phyloP scores from a whole-genome alignment of 2,888 invertebrate species.

The Agriopis leucophaearia region DNA sequence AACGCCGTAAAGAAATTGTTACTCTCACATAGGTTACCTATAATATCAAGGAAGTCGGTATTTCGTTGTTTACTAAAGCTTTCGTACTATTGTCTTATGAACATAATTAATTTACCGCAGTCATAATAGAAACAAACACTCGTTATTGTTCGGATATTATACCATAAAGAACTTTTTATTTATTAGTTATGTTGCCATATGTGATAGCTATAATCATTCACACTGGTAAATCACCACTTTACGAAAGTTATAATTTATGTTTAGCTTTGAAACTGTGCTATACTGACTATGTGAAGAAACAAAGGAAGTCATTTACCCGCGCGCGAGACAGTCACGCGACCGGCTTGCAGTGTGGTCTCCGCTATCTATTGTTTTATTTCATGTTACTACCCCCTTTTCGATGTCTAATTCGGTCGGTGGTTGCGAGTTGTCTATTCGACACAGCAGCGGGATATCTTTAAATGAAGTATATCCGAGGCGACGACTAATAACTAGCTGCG shows the following conservation, averaged over 20 bases:
- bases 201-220: conserved; percentile 46
- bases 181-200: conserved; percentile 34
- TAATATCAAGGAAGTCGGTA: neutral
- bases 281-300: conserved; percentile 74
- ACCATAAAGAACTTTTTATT: conserved; percentile 33
- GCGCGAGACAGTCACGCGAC: conserved; percentile 79
- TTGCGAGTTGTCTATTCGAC: conserved; percentile 38
- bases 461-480: conserved; percentile 33
- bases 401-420: conserved; percentile 48
- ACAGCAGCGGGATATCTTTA: conserved; percentile 28
- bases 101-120: conserved; percentile 5
- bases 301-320: conserved; percentile 78
- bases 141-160: conserved; percentile 1
- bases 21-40: neutral
- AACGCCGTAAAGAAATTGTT: conserved; percentile 3
- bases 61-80: neutral
- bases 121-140: conserved; percentile 14
- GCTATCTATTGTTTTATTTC: conserved; percentile 68
- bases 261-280: conserved; percentile 62
- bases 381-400: conserved; percentile 55
- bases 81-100: neutral
- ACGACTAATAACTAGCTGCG: too few relatives aligned
- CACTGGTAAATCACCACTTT: conserved; percentile 59
- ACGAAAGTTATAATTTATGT: conserved; percentile 65
- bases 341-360: conserved; percentile 58